phyloP scores from a whole-genome alignment of 2,797 vertebrate genomes.

The Pterois miles region DNA sequence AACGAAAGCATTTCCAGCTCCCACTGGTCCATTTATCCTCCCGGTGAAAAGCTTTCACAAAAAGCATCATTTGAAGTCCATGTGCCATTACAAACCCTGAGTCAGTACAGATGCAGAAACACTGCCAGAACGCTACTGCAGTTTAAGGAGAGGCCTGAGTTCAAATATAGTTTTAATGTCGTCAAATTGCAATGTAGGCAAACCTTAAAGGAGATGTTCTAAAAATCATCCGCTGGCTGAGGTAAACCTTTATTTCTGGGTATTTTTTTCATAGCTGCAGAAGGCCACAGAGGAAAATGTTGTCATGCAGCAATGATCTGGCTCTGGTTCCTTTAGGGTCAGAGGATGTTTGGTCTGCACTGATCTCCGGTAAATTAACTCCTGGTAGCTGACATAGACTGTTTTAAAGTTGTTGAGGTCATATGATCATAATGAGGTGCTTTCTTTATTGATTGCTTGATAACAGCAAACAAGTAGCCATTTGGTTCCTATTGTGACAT shows the following conservation, averaged over 20 bases:
- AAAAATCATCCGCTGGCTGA: background rate
- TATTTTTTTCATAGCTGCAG: constrained; percentile 11
- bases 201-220: background rate
- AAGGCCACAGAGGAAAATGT: constrained; percentile 1
- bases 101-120: background rate
- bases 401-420: background rate
- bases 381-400: constrained; percentile 3
- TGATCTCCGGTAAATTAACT: constrained; percentile 1
- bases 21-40: background rate
- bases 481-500: background rate
- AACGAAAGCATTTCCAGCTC: background rate
- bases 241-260: background rate
- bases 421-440: background rate
- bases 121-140: background rate
- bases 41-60: background rate
- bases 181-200: constrained; percentile 1
- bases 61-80: background rate
- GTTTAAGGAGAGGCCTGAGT: background rate
- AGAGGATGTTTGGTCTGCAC: constrained; percentile 14
- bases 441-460: background rate
- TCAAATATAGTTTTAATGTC: background rate
- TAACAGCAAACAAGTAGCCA: background rate
- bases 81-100: background rate
- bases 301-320: constrained; percentile 27
- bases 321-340: constrained; percentile 1